Conservation (phyloP, 2,888 invertebrate species). For the Drosophila stalkeri region DNA sequence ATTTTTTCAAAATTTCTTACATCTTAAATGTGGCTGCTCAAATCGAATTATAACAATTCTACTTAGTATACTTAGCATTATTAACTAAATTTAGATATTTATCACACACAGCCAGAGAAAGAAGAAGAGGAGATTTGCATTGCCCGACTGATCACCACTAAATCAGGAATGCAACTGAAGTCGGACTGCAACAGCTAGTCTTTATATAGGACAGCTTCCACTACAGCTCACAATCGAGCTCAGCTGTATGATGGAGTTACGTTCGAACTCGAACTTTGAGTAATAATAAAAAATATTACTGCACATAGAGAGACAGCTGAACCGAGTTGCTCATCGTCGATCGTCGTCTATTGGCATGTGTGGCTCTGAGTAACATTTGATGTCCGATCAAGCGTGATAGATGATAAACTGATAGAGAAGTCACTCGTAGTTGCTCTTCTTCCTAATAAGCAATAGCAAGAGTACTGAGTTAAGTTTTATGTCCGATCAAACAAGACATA, state of each 20-base stretch:
- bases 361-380: no score
- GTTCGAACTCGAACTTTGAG: not conserved
- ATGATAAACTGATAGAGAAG: no score
- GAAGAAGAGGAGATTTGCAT: not conserved
- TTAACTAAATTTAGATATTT: not conserved
- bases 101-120: not conserved
- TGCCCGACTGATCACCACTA: not conserved
- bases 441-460: no score
- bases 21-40: not conserved
- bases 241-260: not conserved
- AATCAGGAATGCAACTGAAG: not conserved
- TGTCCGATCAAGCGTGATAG: no score
- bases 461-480: no score
- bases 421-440: no score
- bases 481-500: no score
- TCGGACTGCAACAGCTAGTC: not conserved
- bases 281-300: no score
- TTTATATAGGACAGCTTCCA: not conserved
- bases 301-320: no score
- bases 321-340: no score
- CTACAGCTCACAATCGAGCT: not conserved
- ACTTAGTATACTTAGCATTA: not conserved
- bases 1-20: not conserved
- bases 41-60: not conserved
- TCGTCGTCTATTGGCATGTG: no score